Evolutionary conservation across 2,888 invertebrate genomes (phyloP), one percentile per base, ranked within the genome.

Genomic region (Lissonota sp.): DNA sequence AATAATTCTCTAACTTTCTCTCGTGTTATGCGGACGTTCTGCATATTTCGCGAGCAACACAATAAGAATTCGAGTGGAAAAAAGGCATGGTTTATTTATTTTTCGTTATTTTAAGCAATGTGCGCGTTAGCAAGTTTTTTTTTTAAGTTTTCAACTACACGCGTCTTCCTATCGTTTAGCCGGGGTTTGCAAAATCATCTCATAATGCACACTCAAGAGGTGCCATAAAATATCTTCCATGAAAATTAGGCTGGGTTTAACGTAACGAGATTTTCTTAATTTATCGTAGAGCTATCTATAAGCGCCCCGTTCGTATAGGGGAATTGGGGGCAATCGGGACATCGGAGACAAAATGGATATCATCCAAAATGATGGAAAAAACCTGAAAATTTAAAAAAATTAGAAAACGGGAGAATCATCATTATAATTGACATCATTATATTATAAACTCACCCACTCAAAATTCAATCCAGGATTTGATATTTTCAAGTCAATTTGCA

Each of bases 221-320:
- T 26, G 26, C 37, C 40, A 37, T 71, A 10, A 64, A 64, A 63
- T 71, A 77, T 71, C 58, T 8, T 26, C 55, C 14, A 63, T 51
- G 42, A 44, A 79, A 63, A 73, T 69, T 73, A 53, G 40, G 7
- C 42, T 46, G 44, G 72, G 46, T 39, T 78, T 67, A 55, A 40
- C 58, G 42, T 16, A 66, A 72, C 53, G 62, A 60, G 71, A 46
- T 62, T 63, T 69, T 57, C 40, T 64, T 63, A 51, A 64, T 75
- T 70, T 53, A 53, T 70, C 39, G 4, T 16, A 26, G 0, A 4
- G 5, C 12, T 8, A 12, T 49, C 12, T 26, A 39, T 8, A 63
- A 40, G 26, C 42, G 26, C 26, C 26, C 1, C 26, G 3, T 26
- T 26, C 26, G 26, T 26, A 3, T 26, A 26, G 26, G 26, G 26